Percentiles rank a stretch among this genome's conserved stretches.
These are phyloP conservation scores for Apis mellifera DNA, from an alignment of 1,140 invertebrate species.

Conservation along the genomic window DNA sequence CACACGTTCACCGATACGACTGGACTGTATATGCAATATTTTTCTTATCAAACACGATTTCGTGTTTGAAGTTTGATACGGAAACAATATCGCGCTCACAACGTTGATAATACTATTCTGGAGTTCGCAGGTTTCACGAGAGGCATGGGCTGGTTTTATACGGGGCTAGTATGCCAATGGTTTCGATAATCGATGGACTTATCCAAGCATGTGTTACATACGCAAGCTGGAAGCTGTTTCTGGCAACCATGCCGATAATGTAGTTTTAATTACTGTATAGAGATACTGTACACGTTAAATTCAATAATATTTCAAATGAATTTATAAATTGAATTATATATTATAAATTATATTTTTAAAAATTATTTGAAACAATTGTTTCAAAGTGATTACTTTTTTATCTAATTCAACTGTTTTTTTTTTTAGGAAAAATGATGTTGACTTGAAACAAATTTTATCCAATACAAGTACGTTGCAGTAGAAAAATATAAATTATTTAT, in stretches of 20 bases:
- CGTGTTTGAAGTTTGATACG: constrained; percentile 19
- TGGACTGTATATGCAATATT: background rate
- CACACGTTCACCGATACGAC: constrained; percentile 9
- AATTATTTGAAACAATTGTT: too few species aligned
- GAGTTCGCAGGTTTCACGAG: constrained; percentile 20
- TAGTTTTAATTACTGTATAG: background rate
- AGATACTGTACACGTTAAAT: too few species aligned
- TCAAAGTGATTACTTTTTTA: too few species aligned
- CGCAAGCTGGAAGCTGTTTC: background rate
- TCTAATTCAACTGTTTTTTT: too few species aligned
- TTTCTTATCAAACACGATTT: constrained; percentile 21
- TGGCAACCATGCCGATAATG: background rate
- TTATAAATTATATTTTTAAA: too few species aligned
- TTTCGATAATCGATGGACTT: constrained; percentile 75
- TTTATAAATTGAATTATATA: too few species aligned
- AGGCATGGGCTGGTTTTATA: constrained; percentile 36
- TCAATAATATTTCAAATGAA: too few species aligned
- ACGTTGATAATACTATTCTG: constrained; percentile 20
- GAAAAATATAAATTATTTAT: too few species aligned
- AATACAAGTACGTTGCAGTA: too few species aligned
- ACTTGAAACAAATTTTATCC: too few species aligned
- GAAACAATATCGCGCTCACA: background rate
- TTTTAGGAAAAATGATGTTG: too few species aligned
- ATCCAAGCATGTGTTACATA: constrained; percentile 22
- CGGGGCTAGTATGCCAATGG: constrained; percentile 48